Base-by-base conservation (phyloP, 2,888 invertebrate species). In the Tuberolachnus salignus region DNA sequence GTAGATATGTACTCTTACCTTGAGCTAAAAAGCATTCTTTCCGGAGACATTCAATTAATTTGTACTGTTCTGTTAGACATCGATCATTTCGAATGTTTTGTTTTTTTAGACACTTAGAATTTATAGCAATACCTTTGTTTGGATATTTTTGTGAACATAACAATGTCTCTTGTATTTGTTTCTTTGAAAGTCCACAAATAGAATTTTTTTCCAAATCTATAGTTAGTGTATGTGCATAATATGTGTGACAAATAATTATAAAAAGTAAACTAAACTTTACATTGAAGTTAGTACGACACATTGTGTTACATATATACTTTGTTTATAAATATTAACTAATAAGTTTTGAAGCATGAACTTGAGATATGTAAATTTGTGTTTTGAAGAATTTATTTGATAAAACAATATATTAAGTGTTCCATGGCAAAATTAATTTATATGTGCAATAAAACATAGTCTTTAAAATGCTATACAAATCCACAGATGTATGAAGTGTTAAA, bases 21-120 rank as follows among this genome's bases (percentile, higher is more conserved):
- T 55, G 9, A 3, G 67, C 26, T 26, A 69, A 51, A 42, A 55
- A 21, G 10, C 21, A 55, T 55, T 70, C 70, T 70, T 70, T 44
- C 4, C 42, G 70, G 55, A 70, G 70, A 70, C 70, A 70, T 70
- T 70, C 55, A 16, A 70, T 55, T 16, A 70, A 70, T 70, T 70
- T 55, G 3, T 55, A 0, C 11, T 70, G 70, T 21, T 70, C 70
- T 55, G 21, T 16, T 9, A 70, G 10, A 16, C 55, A 70, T 9
- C 21, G 21, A 16, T 42, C 42, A 6, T 44, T 70, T 1, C 6
- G 21, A 19, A 21, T 42, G 16, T 42, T 42, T 55, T 21, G 42
- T 42, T 55, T 55, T 69, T 55, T 42, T 9, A 70, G 42, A 44
- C 70, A 70, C 21, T 14, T 42, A 11, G 19, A 16, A 55, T 55